Percentiles rank a stretch among this genome's conserved stretches.
Evolutionary conservation across 1,140 invertebrate species (phyloP).

Genomic region (Megalonaias nervosa): DNA sequence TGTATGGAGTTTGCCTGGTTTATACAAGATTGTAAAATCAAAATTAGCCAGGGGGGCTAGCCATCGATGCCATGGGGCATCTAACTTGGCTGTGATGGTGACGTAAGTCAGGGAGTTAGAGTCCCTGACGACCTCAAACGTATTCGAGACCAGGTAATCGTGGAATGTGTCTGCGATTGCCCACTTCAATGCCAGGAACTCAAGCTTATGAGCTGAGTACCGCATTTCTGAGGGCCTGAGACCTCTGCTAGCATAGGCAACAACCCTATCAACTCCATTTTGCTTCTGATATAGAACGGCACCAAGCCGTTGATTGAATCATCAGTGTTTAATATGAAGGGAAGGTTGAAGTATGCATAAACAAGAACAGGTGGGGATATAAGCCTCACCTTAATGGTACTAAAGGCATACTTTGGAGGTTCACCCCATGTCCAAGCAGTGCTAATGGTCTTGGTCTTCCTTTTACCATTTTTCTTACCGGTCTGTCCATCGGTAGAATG

Average conservation of each 20-base stretch:
- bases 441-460: no score
- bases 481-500: no score
- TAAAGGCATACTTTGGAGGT: no score
- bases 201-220: conserved; percentile 21
- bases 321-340: conserved; percentile 39
- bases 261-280: conserved; percentile 36
- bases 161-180: conserved; percentile 18
- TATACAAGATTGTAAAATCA: no score
- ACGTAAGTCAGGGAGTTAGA: conserved; percentile 22
- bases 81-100: conserved; percentile 5
- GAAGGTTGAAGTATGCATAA: conserved; percentile 32
- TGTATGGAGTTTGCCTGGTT: no score
- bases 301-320: conserved; percentile 48
- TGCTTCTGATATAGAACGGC: conserved; percentile 49
- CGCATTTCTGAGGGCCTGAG: conserved; percentile 29
- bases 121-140: conserved; percentile 22
- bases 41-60: conserved; percentile 2
- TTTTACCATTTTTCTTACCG: no score
- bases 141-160: conserved; percentile 23
- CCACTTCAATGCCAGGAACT: conserved; percentile 28
- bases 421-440: no score
- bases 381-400: conserved; percentile 29
- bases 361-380: conserved; percentile 35
- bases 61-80: conserved; percentile 7
- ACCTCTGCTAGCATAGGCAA: conserved; percentile 37